Evolutionary conservation across 1,140 invertebrate species (phyloP).

Genomic region (Ostrea edulis): DNA sequence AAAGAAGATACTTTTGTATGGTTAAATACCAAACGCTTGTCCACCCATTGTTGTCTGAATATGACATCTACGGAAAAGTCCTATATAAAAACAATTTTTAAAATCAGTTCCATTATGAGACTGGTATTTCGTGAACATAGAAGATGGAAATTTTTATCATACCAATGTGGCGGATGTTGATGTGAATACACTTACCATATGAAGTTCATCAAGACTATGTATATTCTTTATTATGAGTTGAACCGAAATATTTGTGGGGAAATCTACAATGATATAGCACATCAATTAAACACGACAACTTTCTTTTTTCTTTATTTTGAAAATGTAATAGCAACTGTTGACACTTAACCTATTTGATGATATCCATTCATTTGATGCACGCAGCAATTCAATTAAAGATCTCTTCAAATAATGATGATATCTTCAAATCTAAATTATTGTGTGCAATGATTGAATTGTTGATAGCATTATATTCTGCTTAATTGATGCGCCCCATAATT

Average conservation of each 20-base stretch:
- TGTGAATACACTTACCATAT: neutral
- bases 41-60: conserved; percentile 64
- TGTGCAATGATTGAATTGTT: too few relatives aligned
- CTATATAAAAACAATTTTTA: conserved; percentile 47
- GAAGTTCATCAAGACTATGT: conserved; percentile 19
- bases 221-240: conserved; percentile 12
- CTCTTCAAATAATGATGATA: too few relatives aligned
- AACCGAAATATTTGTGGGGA: neutral
- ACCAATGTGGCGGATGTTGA: too few relatives aligned
- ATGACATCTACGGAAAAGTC: conserved; percentile 65
- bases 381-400: too few relatives aligned
- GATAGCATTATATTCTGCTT: too few relatives aligned
- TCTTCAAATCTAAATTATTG: too few relatives aligned
- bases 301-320: too few relatives aligned
- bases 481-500: too few relatives aligned
- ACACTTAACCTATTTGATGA: too few relatives aligned
- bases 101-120: neutral
- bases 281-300: neutral
- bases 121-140: neutral
- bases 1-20: conserved; percentile 47
- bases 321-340: too few relatives aligned
- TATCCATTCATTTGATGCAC: too few relatives aligned
- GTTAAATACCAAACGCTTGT: conserved; percentile 57
- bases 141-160: too few relatives aligned
- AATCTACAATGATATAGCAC: neutral